phyloP scores from a whole-genome alignment of 2,113 vertebrate species.

The Pachycephala philippinensis region DNA sequence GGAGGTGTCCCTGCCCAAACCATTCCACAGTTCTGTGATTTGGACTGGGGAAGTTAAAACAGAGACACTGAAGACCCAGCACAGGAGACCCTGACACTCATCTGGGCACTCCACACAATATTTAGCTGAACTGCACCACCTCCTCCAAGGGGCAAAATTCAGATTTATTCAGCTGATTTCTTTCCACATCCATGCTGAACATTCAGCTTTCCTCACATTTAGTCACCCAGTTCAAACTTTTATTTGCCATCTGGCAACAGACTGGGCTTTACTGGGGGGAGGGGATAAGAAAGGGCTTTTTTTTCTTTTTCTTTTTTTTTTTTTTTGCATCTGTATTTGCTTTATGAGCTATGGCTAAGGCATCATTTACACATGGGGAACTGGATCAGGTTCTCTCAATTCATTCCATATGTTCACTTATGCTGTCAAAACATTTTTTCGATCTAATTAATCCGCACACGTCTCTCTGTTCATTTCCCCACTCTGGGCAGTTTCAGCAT shows the following conservation, averaged over 20 bases:
- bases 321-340: constrained; percentile 72
- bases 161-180: not conserved
- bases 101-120: not conserved
- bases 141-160: constrained; percentile 14
- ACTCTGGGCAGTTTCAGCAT: not conserved
- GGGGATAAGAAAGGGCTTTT: not conserved
- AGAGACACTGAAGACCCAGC: not conserved
- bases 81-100: not conserved
- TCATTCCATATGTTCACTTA: constrained; percentile 78
- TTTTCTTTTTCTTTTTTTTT: rapidly evolving
- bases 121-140: not conserved
- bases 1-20: not conserved
- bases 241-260: constrained; percentile 74
- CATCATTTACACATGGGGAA: constrained; percentile 74
- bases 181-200: constrained; percentile 18
- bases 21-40: not conserved
- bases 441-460: constrained; percentile 60
- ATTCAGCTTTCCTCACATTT: constrained; percentile 30
- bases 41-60: not conserved
- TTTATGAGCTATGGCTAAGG: constrained; percentile 73
- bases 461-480: constrained; percentile 51
- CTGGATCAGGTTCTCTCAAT: constrained; percentile 67
- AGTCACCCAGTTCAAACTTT: constrained; percentile 29
- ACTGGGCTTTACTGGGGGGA: not conserved
- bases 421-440: constrained; percentile 70